Percentiles rank a stretch among this genome's conserved stretches.
Conservation (phyloP, 1,140 invertebrate species). For the Conus betulinus region DNA sequence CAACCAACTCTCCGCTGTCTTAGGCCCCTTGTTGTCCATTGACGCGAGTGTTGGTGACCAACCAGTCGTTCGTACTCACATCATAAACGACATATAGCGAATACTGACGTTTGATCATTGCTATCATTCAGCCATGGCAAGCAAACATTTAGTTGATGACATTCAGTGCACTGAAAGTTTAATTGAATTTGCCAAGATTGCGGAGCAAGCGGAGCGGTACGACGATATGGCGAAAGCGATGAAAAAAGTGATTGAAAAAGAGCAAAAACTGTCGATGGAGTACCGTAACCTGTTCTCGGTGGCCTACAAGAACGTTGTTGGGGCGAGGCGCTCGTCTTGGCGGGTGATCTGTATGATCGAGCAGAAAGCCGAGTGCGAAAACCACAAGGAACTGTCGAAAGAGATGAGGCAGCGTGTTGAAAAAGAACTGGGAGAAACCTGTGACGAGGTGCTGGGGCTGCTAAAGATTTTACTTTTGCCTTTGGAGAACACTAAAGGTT, state of each 20-base stretch:
- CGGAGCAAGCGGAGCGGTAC: conserved; percentile 67
- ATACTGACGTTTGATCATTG: neutral
- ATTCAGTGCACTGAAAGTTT: conserved; percentile 47
- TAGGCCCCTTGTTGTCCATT: neutral
- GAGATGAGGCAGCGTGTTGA: conserved; percentile 97
- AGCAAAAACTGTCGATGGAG: conserved; percentile 62
- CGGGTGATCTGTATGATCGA: conserved; percentile 98
- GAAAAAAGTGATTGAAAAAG: conserved; percentile 54
- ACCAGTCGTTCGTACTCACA: neutral
- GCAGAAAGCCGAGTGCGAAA: conserved; percentile 89
- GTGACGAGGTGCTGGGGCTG: conserved; percentile 96
- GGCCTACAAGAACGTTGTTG: conserved; percentile 99
- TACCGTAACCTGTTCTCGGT: conserved; percentile 98
- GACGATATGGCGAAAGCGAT: conserved; percentile 68
- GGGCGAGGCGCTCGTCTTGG: conserved; percentile 96
- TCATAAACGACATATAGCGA: neutral
- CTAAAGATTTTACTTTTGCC: conserved; percentile 94
- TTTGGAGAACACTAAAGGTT: conserved; percentile 81
- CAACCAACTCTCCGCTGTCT: neutral
- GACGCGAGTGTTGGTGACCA: neutral
- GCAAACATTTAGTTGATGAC: conserved; percentile 37
- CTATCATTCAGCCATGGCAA: conserved; percentile 18
- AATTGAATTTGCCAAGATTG: conserved; percentile 59
- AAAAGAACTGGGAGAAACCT: conserved; percentile 98
- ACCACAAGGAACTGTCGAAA: conserved; percentile 84